Evolutionary conservation across 2,797 vertebrate genomes (phyloP).

Genomic region (Halcyon chelicuti): DNA sequence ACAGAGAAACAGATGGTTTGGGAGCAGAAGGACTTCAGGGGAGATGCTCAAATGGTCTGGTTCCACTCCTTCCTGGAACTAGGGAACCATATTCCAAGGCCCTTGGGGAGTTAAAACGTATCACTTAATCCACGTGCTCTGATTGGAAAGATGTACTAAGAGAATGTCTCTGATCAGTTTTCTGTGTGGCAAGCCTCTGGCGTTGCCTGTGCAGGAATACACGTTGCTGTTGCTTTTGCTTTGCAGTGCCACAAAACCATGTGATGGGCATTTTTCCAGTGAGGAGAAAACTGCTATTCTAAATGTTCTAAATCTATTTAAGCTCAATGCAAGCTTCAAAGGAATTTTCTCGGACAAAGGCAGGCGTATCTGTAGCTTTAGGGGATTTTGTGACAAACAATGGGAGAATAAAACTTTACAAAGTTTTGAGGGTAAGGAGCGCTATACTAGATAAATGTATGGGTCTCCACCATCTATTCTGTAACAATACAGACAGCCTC

Average conservation of each 20-base stretch:
- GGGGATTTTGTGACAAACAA: constrained; percentile 44
- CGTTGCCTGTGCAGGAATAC: background rate
- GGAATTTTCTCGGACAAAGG: constrained; percentile 48
- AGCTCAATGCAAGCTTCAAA: constrained; percentile 52
- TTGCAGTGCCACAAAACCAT: background rate
- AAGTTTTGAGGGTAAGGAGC: constrained; percentile 30
- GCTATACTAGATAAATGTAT: background rate
- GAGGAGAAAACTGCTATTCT: background rate
- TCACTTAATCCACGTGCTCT: background rate
- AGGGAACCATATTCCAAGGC: background rate
- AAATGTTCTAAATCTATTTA: background rate
- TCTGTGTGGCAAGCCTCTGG: background rate
- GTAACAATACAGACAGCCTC: background rate
- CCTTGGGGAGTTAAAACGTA: background rate
- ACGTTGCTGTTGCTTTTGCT: background rate
- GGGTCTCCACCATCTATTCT: background rate
- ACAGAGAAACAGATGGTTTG: constrained; percentile 40
- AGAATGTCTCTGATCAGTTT: background rate
- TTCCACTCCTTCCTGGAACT: background rate
- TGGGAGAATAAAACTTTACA: constrained; percentile 21
- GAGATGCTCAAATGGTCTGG: background rate
- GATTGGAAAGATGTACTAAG: background rate
- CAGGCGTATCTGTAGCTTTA: background rate
- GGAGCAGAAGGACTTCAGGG: background rate
- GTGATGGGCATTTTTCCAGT: background rate